These are phyloP conservation scores for Proteles cristata DNA, from an alignment of 2,113 vertebrate genomes.

Conservation along the genomic window DNA sequence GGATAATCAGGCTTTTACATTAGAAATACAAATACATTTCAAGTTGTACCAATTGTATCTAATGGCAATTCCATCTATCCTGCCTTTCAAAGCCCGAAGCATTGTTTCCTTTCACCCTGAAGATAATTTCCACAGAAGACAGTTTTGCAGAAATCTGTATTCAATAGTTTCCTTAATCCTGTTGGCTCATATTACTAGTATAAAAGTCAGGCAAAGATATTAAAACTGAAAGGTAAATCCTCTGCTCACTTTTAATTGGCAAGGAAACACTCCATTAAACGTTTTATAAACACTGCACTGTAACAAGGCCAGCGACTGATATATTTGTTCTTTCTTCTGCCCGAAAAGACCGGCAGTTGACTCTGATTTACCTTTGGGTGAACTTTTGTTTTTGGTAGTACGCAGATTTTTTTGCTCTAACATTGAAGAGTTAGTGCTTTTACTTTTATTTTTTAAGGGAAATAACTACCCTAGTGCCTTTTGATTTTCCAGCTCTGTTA, in stretches of 20 bases:
- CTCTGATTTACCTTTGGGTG: conserved; percentile 68
- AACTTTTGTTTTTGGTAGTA: conserved; percentile 67
- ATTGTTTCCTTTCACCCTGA: conserved; percentile 36
- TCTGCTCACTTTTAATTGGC: conserved; percentile 61
- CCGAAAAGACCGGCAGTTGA: background rate
- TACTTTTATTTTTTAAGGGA: conserved; percentile 49
- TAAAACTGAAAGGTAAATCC: conserved; percentile 65
- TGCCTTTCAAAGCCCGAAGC: background rate
- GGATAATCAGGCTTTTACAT: conserved; percentile 22
- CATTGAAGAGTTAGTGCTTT: conserved; percentile 41
- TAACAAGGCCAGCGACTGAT: background rate
- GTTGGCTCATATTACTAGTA: conserved; percentile 36
- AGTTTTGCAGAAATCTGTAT: conserved; percentile 21
- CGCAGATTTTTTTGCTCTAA: background rate
- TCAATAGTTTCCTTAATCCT: conserved; percentile 48
- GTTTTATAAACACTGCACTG: conserved; percentile 45
- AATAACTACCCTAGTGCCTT: background rate
- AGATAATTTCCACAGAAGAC: conserved; percentile 21
- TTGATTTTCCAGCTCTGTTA: conserved; percentile 39
- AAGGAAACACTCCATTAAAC: conserved; percentile 44
- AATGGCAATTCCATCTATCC: conserved; percentile 16
- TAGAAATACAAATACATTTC: conserved; percentile 18
- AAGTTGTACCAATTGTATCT: conserved; percentile 44
- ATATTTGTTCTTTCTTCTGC: conserved; percentile 35
- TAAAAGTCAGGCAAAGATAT: conserved; percentile 54